A percentile compares a stretch with the other conserved stretches of the same genome.
Evolutionary conservation across 1,140 invertebrate species (phyloP).

Genomic region (Bactericera cockerelli): DNA sequence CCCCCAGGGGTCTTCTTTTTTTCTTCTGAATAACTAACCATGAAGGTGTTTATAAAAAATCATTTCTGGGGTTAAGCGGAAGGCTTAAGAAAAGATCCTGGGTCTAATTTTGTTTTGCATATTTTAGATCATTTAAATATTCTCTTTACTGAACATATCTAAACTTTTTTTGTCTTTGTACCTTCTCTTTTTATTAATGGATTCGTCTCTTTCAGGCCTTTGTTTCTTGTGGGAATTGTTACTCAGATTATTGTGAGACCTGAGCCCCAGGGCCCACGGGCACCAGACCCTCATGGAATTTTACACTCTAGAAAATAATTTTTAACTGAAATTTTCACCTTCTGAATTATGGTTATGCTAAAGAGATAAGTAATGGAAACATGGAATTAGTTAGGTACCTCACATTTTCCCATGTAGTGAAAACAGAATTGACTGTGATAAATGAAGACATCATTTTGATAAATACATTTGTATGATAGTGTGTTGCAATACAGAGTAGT

Average conservation of each 20-base stretch:
- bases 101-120: neutral
- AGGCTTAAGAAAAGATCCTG: constrained; percentile 1
- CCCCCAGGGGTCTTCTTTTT: constrained; percentile 8
- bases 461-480: too few species aligned
- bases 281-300: constrained; percentile 3
- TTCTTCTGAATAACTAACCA: constrained; percentile 2
- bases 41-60: constrained; percentile 9
- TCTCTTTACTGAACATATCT: too few species aligned
- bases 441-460: too few species aligned
- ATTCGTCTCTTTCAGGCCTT: constrained; percentile 7
- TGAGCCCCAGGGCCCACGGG: neutral
- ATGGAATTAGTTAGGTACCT: too few species aligned
- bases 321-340: neutral
- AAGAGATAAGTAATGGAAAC: too few species aligned
- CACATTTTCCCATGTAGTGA: too few species aligned
- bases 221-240: constrained; percentile 4
- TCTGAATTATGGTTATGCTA: too few species aligned
- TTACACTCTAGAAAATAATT: constrained; percentile 8
- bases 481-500: too few species aligned
- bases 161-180: neutral
- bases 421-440: too few species aligned
- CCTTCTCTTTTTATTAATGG: constrained; percentile 1
- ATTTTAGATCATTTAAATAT: neutral
- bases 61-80: neutral
- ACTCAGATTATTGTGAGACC: neutral